Evolutionary conservation across 2,888 invertebrate species (phyloP), one percentile per base, ranked within the genome.

Genomic region (Parthenolecanium corni): DNA sequence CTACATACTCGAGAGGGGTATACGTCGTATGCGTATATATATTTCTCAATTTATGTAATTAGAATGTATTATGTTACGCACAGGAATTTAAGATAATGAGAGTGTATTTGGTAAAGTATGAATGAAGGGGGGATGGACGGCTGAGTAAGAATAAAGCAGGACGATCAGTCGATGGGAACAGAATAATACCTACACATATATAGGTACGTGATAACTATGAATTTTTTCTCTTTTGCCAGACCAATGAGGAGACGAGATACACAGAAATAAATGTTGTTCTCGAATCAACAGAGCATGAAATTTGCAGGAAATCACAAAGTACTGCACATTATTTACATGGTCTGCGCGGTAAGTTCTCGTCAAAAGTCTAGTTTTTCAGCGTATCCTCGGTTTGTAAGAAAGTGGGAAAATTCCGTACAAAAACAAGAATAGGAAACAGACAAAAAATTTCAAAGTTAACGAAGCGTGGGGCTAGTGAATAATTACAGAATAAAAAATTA

Each of bases 221-320:
- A 38, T 52, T 52, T n/a, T 38, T 38, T 24, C 21, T 42, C 40
- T 42, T 42, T 54, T 24, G n/a, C 24, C 54, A 31, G 54, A 23
- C 24, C 21, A 24, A 14, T 20, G 42, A 42, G 11, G 38, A 24
- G 23, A 40, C 38, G 40, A 31, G 18, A 42, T 42, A 40, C 23
- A 42, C 54, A 24, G 20, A 3, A 11, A 18, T 16, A 16, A 14
- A 31, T 42, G 23, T 54, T 54, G 54, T 54, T 54, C 20, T 40
- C 20, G 16, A 54, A 54, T 23, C 42, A 54, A 24, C n/a, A 18
- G 40, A 23, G 21, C 54, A 16, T 54, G 40, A 54, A 54, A 54
- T 54, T 40, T 54, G 54, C 54, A 54, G 38, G 40, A 54, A 54
- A 54, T 54, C 42, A 24, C 23, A 54, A 54, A 40, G 38, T 54